Conservation (phyloP, 2,797 vertebrate genomes). For the Hippoglossus hippoglossus region DNA sequence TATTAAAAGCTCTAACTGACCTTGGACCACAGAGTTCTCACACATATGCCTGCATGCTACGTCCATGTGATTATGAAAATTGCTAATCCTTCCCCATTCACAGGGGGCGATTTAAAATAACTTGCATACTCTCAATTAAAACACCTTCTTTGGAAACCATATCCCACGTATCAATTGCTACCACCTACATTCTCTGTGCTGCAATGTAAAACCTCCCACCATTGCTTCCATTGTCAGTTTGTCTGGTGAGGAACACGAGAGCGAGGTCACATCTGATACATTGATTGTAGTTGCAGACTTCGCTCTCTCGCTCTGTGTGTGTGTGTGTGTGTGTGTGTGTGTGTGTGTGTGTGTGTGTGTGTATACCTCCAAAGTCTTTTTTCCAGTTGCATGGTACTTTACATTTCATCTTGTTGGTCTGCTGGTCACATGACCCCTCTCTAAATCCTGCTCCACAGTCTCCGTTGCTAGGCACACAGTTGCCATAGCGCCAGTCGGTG, state of each 20-base stretch:
- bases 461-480: conserved; percentile 89
- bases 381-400: conserved; percentile 95
- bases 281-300: too few species aligned
- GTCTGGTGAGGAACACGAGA: too few species aligned
- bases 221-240: too few species aligned
- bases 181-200: too few species aligned
- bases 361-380: conserved; percentile 90
- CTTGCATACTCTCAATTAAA: too few species aligned
- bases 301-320: neutral
- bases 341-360: neutral
- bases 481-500: conserved; percentile 89
- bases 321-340: neutral
- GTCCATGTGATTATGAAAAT: neutral
- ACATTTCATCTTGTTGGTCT: conserved; percentile 89
- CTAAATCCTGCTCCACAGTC: conserved; percentile 89
- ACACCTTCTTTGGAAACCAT: too few species aligned
- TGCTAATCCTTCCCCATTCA: neutral
- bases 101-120: neutral
- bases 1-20: neutral
- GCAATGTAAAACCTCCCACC: too few species aligned
- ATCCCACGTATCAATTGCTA: too few species aligned
- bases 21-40: neutral
- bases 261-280: too few species aligned
- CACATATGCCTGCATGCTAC: neutral
- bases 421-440: conserved; percentile 88